Evolutionary conservation across 2,888 invertebrate genomes (phyloP), one percentile per base, ranked within the genome.

Genomic region (Chalcosyrphus nemorum): DNA sequence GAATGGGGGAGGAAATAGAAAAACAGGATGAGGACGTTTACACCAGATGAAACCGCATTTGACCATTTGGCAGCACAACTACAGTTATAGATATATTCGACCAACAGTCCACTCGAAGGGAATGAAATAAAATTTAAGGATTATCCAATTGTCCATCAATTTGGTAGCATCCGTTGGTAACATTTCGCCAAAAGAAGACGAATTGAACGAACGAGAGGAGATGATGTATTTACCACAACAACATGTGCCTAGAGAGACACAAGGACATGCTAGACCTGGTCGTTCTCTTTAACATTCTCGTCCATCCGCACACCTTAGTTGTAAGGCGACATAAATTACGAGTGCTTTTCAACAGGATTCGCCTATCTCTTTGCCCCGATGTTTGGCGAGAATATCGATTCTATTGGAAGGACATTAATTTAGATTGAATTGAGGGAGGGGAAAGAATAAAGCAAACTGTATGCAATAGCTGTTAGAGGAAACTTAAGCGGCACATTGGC

Each of bases 91-190:
- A n/a, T n/a, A n/a, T n/a, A n/a, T n/a, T n/a, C 35, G 5, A 24
- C n/a, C 47, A 24, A 35, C 19, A 32, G 32, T 45, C 15, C 24
- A 47, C 15, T 47, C 17, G 38, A n/a, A 17, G 45, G 24, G 38
- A 54, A 54, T 76, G 38, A 82, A 82, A 72, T 56, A 68, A 68
- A 78, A 65, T 54, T 84, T 52, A 80, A 70, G 63, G 68, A 74
- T 70, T 75, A 74, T 75, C 80, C 74, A 75, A 84, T 82, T 84
- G 74, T 84, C 84, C 80, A 80, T 80, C 80, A 84, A 84, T 75
- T 84, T 84, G 74, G 63, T 59, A 29, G 45, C 75, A 70, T 81
- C 81, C 81, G 71, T 59, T 35, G 35, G 65, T 19, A 27, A 21
- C 38, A 50, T 61, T 74, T n/a, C n/a, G 43, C 43, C 80, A 41